Evolutionary conservation across 2,113 vertebrate genomes (phyloP).

Genomic region (Murina feae): DNA sequence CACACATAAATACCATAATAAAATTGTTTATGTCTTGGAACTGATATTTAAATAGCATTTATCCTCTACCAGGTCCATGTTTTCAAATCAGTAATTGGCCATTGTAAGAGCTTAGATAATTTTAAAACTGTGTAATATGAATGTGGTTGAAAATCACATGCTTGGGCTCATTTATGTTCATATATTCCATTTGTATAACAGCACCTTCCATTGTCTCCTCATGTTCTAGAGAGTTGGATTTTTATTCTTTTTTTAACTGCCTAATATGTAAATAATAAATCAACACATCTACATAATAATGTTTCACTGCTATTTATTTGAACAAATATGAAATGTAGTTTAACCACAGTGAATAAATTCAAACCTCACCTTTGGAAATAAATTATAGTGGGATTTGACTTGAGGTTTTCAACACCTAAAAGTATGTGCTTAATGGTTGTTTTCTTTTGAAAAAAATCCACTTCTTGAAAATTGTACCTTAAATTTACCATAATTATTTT

Average conservation of each 20-base stretch:
- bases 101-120: not conserved
- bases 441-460: conserved; percentile 14
- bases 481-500: not conserved
- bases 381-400: not conserved
- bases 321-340: not conserved
- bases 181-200: not conserved
- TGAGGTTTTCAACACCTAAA: conserved; percentile 11
- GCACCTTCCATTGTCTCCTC: not conserved
- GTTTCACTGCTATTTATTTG: conserved; percentile 32
- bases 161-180: not conserved
- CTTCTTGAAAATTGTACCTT: not conserved
- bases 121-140: not conserved
- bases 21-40: not conserved
- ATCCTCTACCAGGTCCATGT: not conserved
- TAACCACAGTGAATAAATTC: not conserved
- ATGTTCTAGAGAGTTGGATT: not conserved
- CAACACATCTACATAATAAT: not conserved
- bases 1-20: not conserved
- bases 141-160: not conserved
- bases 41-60: not conserved
- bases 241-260: conserved; percentile 34
- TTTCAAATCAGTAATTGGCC: not conserved
- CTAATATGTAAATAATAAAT: conserved; percentile 37
- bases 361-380: not conserved
- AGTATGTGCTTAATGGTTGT: not conserved